Base-by-base conservation (phyloP, 1,140 invertebrate species). In the Lysiphlebus fabarum region DNA sequence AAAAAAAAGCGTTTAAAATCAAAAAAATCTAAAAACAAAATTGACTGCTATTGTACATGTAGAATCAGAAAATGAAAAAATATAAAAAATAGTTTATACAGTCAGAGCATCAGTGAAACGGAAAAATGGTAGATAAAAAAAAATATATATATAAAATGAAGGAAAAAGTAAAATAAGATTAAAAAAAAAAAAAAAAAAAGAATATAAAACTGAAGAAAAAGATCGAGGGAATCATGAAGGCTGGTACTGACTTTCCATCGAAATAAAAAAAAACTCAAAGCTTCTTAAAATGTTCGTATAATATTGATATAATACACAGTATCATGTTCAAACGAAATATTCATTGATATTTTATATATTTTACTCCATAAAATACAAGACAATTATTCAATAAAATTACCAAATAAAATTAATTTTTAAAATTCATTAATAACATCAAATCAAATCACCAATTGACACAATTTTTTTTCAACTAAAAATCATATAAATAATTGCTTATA, bases 91-190 rank as follows among this genome's bases (percentile, higher is more conserved):
- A 7, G 10, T 11, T 56, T 43, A 42, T 44, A 34, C 43, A 43
- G 17, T 37, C n/a, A 45, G 43, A 56, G 44, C 34, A 34, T n/a
- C 49, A 42, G 10, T 44, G 43, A 56, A 34, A 37, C 11, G 26
- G 47, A 58, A 49, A 43, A 63, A 38, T 49, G 47, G 42, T 62
- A 65, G 65, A 61, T 59, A 51, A 62, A 61, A 65, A 44, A 62
- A 50, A 41, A 57, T 54, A 51, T 49, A 53, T n/a, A n/a, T n/a
- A 59, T 43, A 62, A 9, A 50, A 11, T 17, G 41, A 49, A 56
- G 26, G 14, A 41, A 57, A 38, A 49, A 54, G 43, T 37, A 41
- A 58, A 37, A 56, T 40, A 55, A 36, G 40, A 44, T 42, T 34
- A 33, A 50, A 47, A 56, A 8, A 12, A 34, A 50, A 33, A 47